phyloP scores from a whole-genome alignment of 2,888 invertebrate genomes.

The Cephus pulcher region DNA sequence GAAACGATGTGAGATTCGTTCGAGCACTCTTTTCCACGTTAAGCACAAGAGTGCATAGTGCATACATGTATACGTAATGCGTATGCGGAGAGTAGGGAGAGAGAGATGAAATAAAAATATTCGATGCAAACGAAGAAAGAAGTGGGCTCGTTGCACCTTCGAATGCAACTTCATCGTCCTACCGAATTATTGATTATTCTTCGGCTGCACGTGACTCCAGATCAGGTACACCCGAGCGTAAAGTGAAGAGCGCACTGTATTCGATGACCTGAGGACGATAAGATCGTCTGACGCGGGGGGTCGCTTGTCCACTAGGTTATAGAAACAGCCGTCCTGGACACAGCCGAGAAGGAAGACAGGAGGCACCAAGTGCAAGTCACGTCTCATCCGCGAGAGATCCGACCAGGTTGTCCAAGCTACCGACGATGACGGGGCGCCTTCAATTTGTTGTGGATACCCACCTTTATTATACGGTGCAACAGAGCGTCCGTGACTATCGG shows the following conservation, averaged over 20 bases:
- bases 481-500: constrained; percentile 9
- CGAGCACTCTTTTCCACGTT: not conserved
- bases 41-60: not conserved
- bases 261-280: constrained; percentile 33
- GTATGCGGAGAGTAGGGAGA: not conserved
- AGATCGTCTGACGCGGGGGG: constrained; percentile 61
- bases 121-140: too few species aligned
- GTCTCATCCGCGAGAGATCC: constrained; percentile 17
- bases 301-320: constrained; percentile 32
- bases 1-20: not conserved
- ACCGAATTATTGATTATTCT: too few species aligned
- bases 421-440: constrained; percentile 46
- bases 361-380: constrained; percentile 46
- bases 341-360: constrained; percentile 37
- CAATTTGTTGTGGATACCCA: constrained; percentile 7
- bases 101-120: too few species aligned
- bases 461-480: not conserved
- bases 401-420: constrained; percentile 43
- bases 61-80: not conserved
- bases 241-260: too few species aligned
- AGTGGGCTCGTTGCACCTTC: too few species aligned
- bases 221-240: too few species aligned
- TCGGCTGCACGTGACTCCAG: too few species aligned
- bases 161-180: too few species aligned
- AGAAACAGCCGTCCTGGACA: constrained; percentile 22